A percentile compares a stretch with the other conserved stretches of the same genome.
Conservation (phyloP, 2,888 invertebrate species). For the Trichacis sp. region DNA sequence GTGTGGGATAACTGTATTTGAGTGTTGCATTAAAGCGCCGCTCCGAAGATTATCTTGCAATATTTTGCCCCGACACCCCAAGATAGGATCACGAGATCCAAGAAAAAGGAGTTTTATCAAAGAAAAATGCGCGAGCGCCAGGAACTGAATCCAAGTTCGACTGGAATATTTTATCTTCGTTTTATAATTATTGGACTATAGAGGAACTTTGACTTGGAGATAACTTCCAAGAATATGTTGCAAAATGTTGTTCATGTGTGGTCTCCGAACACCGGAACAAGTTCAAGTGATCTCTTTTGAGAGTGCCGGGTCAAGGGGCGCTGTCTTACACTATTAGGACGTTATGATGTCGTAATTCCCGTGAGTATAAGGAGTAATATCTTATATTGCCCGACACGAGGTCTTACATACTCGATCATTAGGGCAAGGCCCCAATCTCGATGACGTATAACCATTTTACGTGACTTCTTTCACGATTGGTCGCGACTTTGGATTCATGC, state of each 20-base stretch:
- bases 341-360: slow-evolving; percentile 26
- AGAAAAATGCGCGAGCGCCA: no score
- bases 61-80: slow-evolving; percentile 43
- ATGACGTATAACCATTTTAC: slow-evolving; percentile 11
- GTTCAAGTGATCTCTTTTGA: slow-evolving; percentile 11
- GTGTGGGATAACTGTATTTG: slow-evolving; percentile 59
- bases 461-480: no score
- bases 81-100: slow-evolving; percentile 56
- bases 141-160: no score
- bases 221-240: not conserved
- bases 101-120: slow-evolving; percentile 11
- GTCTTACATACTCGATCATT: slow-evolving; percentile 33
- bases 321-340: slow-evolving; percentile 32
- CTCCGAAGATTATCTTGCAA: slow-evolving; percentile 59
- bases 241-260: slow-evolving; percentile 20
- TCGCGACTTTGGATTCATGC: no score
- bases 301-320: slow-evolving; percentile 23
- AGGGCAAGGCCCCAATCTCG: slow-evolving; percentile 31
- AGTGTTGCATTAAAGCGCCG: slow-evolving; percentile 59
- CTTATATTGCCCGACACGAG: slow-evolving; percentile 57
- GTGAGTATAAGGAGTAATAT: slow-evolving; percentile 59
- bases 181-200: not conserved
- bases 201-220: not conserved
- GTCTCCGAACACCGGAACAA: slow-evolving; percentile 9
- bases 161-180: no score